phyloP scores from a whole-genome alignment of 1,140 invertebrate species.

The Aphelenchoides besseyi region DNA sequence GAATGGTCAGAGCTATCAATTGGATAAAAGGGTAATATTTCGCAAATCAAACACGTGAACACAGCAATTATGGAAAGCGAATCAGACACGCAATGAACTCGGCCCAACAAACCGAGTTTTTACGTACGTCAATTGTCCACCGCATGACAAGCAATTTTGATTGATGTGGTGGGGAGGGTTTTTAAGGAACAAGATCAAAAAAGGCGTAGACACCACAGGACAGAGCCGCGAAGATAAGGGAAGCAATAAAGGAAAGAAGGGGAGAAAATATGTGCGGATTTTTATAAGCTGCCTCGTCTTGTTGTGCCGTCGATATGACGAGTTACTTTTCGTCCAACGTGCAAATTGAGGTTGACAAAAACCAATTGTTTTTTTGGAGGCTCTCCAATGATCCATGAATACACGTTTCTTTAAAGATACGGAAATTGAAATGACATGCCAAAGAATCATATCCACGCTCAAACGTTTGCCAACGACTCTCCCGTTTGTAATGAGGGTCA shows the following conservation, averaged over 20 bases:
- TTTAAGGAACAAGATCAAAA: conserved; percentile 4
- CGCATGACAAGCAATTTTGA: not conserved
- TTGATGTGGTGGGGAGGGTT: not conserved
- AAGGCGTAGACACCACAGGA: not conserved
- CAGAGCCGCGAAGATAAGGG: not conserved
- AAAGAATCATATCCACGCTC: no score
- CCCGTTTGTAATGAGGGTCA: no score
- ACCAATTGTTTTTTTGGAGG: conserved; percentile 3
- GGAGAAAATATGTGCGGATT: not conserved
- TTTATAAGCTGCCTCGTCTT: not conserved
- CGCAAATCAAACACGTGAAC: no score
- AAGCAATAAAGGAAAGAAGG: not conserved
- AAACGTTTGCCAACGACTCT: no score
- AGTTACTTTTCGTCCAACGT: not conserved
- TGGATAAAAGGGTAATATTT: no score
- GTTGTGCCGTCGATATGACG: not conserved
- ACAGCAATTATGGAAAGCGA: not conserved
- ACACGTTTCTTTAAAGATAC: no score
- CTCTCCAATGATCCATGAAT: no score
- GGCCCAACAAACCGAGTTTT: not conserved
- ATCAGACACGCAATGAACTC: no score
- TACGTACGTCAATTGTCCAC: not conserved
- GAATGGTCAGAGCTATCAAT: no score
- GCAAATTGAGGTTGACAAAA: not conserved
- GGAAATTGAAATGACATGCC: no score